Base-by-base conservation (phyloP, 2,888 invertebrate species). In the Patella caerulea region DNA sequence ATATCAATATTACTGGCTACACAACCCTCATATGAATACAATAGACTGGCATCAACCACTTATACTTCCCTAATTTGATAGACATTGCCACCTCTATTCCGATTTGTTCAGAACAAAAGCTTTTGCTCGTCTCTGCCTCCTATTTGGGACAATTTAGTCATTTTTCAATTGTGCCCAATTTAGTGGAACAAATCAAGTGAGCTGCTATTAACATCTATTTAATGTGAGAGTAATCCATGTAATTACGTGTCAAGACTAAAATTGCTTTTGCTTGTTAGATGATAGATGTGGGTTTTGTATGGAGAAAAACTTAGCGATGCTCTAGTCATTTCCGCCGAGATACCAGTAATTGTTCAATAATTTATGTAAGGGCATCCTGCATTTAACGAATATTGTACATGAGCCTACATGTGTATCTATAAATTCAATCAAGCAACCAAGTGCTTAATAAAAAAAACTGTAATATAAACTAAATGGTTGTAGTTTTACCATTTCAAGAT, bases 201-300 rank as follows among this genome's bases (percentile, higher is more conserved):
- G 65, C 24, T 65, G 65, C 19, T 65, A 65, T 65, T 24, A 65
- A 24, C 65, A 65, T 65, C 65, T 65, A 65, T 65, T 65, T 65
- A 65, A 65, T 65, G 24, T 19, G 24, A 19, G 65, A 65, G 24
- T 65, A 65, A 65, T 65, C 65, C 65, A 65, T 19, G 65, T 65
- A 65, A 65, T 65, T 65, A 65, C 19, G 65, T 65, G 65, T 65
- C 65, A 65, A 65, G 65, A 65, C 65, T 65, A 65, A 65, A 65
- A 65, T 65, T 65, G 65, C 65, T 65, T 65, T 65, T 65, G 24
- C 65, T 65, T 24, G 65, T 65, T 65, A 65, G 24, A 65, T 65
- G 65, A 65, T 65, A 65, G 24, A 65, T 65, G 65, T 65, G 65
- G 65, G 65, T 65, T 24, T 65, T 14, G 11, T 65, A 65, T 65